These are phyloP conservation scores for Ursus arctos DNA, from an alignment of 2,113 vertebrate species.

Conservation along the genomic window DNA sequence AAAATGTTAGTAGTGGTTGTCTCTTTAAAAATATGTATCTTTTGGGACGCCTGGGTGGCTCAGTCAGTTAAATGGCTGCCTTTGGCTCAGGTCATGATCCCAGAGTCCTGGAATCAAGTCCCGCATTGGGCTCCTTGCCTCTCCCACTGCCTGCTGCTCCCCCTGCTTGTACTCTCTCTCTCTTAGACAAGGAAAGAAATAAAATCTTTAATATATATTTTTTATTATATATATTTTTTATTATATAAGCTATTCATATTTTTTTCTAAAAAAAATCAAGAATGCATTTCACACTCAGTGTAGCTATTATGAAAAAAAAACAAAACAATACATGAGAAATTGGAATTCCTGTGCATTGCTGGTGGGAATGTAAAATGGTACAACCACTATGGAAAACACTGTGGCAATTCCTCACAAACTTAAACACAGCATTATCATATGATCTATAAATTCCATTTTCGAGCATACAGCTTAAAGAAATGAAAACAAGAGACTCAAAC, in stretches of 20 bases:
- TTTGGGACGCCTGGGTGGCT: no score
- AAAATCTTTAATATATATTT: no score
- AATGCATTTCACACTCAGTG: not conserved
- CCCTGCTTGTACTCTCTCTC: no score
- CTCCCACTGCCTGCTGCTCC: no score
- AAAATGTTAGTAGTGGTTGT: not conserved
- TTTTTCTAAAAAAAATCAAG: constrained; percentile 41
- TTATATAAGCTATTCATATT: not conserved
- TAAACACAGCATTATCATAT: not conserved
- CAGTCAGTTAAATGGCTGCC: no score
- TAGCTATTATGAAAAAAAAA: not conserved
- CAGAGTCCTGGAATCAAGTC: no score
- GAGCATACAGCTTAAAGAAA: not conserved
- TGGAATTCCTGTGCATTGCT: not conserved
- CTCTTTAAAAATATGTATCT: not conserved
- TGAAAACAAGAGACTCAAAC: not conserved
- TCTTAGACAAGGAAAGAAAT: no score
- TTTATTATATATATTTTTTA: not conserved
- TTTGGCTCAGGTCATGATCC: no score
- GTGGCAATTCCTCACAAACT: not conserved
- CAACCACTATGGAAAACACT: not conserved
- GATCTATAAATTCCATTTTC: not conserved
- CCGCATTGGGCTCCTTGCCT: no score
- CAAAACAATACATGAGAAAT: not conserved
- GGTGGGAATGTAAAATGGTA: not conserved